These are phyloP conservation scores for Colaptes auratus DNA, from an alignment of 2,113 vertebrate genomes.

Conservation along the genomic window DNA sequence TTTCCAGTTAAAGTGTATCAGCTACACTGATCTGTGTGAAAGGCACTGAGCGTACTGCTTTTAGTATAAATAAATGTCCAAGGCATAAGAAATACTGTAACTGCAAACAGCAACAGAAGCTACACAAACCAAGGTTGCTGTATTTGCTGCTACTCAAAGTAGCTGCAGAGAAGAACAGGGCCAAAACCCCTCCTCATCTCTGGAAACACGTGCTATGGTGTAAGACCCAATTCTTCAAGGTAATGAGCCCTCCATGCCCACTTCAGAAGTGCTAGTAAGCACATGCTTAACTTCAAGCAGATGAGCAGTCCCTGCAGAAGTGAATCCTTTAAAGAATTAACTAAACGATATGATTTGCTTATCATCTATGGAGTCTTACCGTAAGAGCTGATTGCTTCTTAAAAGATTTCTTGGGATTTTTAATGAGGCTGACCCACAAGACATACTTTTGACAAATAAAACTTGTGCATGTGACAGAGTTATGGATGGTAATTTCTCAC, in stretches of 20 bases:
- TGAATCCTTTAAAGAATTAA: constrained; percentile 36
- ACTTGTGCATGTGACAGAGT: constrained; percentile 57
- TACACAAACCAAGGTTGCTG: not conserved
- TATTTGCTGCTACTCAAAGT: constrained; percentile 28
- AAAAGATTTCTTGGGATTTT: constrained; percentile 42
- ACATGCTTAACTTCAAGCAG: not conserved
- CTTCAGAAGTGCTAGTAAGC: not conserved
- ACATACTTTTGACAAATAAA: constrained; percentile 61
- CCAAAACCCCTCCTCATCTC: not conserved
- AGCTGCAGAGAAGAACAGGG: not conserved
- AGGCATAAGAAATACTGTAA: constrained; percentile 37
- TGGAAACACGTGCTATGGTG: rapidly evolving
- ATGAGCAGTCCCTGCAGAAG: not conserved
- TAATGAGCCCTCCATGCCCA: not conserved
- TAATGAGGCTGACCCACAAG: constrained; percentile 42
- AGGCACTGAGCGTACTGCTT: constrained; percentile 50
- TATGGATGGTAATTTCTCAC: constrained; percentile 48
- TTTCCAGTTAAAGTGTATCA: constrained; percentile 26
- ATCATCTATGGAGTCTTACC: not conserved
- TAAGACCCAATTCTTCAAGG: rapidly evolving
- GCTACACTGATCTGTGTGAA: constrained; percentile 45
- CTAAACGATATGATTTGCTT: constrained; percentile 24
- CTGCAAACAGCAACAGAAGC: constrained; percentile 28
- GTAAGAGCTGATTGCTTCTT: not conserved
- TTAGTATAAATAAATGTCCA: constrained; percentile 45